Base-by-base conservation (phyloP, 2,113 vertebrate species). In the Ammospiza nelsoni region DNA sequence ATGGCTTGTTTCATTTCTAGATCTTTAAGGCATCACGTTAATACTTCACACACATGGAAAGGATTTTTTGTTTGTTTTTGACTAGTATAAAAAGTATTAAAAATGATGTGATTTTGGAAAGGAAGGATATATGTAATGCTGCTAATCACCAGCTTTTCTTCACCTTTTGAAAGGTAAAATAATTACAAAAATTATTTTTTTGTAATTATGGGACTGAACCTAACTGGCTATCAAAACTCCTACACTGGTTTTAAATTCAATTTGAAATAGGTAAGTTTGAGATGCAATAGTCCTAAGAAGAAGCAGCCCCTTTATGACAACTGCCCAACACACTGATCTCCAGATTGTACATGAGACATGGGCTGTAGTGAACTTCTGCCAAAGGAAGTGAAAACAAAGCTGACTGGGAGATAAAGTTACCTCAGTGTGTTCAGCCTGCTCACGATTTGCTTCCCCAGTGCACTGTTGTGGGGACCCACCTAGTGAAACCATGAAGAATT, bases 391-490 rank as follows among this genome's bases (percentile, higher is more conserved):
- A 18, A 46, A 62, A 79, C 44, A 91, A 68, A 94, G 51, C 44
- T 71, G 39, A 48, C 23, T 14, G 46, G 10, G 24, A 92, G 33
- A 54, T 27, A 8, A 15, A 28, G 59, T 69, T 73, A 78, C 51
- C 68, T 24, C 31, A 33, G 13, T 2, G 19, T 35, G 28, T 49
- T 75, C 84, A 66, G 52, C 28, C 66, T 57, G 23, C 19, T 75
- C 57, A 37, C 57, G 37, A 49, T 21, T 6, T 49, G 9, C 35
- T 92, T 63, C n/a, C 74, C 29, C 65, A 24, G 61, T 79, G 65
- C 23, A 37, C 92, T 96, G 95, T 86, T 96, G 61, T 95, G 90
- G 96, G 86, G 96, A 84, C 43, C 96, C 97, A 97, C 90, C 97
- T 97, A 95, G 97, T 82, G 97, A 95, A 84, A 52, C 51, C 44